Evolutionary conservation across 37 sponge, comb jelly and placozoan genomes (phyloP).

Genomic region (Spongilla lacustris): DNA sequence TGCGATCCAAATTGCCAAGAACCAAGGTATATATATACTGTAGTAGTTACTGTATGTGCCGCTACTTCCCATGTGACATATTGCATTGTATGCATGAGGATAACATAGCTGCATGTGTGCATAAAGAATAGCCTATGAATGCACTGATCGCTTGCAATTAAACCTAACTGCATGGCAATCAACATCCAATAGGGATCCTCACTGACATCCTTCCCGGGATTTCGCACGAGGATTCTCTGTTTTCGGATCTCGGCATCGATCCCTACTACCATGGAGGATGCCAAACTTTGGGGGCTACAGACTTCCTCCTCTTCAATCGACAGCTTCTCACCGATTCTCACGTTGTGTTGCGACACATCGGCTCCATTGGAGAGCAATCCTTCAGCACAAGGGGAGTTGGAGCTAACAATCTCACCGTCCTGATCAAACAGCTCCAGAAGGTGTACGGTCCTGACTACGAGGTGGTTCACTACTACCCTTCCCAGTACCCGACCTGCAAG

Average conservation of each 20-base stretch:
- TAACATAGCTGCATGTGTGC: no score
- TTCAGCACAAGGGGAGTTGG: background rate
- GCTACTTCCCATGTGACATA: background rate
- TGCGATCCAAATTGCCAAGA: background rate
- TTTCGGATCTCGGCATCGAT: conserved; percentile 30
- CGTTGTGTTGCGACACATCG: conserved; percentile 9
- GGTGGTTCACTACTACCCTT: conserved; percentile 2
- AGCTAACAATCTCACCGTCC: background rate
- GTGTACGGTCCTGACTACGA: conserved; percentile 12
- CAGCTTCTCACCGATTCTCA: conserved; percentile 14
- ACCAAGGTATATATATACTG: background rate
- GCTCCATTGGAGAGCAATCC: conserved; percentile 5
- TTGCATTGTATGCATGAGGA: no score
- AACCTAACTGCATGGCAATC: no score
- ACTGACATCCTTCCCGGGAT: conserved; percentile 21
- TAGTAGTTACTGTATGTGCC: background rate
- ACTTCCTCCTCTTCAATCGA: conserved; percentile 5
- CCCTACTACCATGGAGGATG: conserved; percentile 10
- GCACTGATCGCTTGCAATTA: no score
- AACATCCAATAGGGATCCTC: conserved; percentile 4
- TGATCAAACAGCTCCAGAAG: conserved; percentile 10
- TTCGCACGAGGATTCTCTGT: conserved; percentile 19
- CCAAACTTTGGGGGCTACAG: conserved; percentile 16
- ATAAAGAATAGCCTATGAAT: no score
- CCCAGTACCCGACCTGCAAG: conserved; percentile 1